phyloP scores from a whole-genome alignment of 1,140 invertebrate species.

The Papilio helenus region DNA sequence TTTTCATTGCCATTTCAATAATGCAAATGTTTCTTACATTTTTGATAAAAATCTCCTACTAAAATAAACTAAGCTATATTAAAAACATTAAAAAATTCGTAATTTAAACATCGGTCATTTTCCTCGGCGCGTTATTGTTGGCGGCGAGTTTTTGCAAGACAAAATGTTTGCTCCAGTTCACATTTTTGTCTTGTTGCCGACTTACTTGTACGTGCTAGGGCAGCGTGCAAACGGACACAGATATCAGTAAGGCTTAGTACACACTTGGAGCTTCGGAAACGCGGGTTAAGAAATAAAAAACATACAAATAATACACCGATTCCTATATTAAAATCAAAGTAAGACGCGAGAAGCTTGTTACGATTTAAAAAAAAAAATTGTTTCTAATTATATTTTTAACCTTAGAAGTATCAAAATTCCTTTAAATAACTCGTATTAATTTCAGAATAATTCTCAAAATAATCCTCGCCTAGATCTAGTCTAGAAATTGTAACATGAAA shows the following conservation, averaged over 20 bases:
- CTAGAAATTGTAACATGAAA: too few species aligned
- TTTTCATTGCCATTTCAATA: too few species aligned
- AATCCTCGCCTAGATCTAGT: too few species aligned
- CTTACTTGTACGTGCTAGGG: conserved; percentile 84
- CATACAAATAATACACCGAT: neutral
- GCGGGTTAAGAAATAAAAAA: neutral
- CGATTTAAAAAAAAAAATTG: too few species aligned
- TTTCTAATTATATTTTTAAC: too few species aligned
- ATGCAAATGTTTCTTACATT: too few species aligned
- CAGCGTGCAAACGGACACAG: conserved; percentile 79
- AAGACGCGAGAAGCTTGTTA: too few species aligned
- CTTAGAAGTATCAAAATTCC: too few species aligned
- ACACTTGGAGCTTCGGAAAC: neutral
- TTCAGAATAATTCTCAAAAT: too few species aligned
- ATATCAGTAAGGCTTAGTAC: conserved; percentile 11
- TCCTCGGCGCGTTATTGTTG: conserved; percentile 37
- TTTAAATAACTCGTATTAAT: too few species aligned
- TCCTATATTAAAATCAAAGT: too few species aligned
- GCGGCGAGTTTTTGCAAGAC: conserved; percentile 34
- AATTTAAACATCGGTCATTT: conserved; percentile 33
- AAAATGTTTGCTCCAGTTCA: conserved; percentile 38
- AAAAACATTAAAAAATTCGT: neutral
- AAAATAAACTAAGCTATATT: neutral
- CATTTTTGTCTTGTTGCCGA: conserved; percentile 51
- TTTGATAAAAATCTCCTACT: neutral